Evolutionary conservation across 2,113 vertebrate genomes (phyloP).

Genomic region (Cynoglossus semilaevis): DNA sequence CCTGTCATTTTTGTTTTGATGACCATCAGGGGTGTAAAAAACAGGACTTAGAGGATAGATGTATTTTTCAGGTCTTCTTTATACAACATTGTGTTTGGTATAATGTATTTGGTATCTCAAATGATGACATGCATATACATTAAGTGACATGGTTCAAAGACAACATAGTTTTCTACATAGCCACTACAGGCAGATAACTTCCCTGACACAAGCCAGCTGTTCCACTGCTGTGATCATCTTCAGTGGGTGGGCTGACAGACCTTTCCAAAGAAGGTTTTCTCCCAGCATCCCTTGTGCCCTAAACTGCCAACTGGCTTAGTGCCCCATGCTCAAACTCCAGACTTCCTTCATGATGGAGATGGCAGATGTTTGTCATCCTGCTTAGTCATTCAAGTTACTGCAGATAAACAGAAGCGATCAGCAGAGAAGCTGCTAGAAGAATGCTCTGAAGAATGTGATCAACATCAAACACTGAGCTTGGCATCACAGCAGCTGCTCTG

Average conservation of each 20-base stretch:
- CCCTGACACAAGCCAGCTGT: conserved; percentile 16
- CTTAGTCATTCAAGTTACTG: conserved; percentile 22
- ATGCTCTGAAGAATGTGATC: conserved; percentile 10
- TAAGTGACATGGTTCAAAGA: too few species aligned
- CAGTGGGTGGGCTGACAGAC: conserved; percentile 21
- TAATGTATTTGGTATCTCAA: too few species aligned
- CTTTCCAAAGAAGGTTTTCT: conserved; percentile 16
- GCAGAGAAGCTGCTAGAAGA: not conserved
- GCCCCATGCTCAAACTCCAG: conserved; percentile 35
- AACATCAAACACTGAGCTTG: conserved; percentile 7
- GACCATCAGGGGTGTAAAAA: too few species aligned
- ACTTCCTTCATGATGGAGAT: conserved; percentile 12
- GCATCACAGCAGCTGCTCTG: not conserved
- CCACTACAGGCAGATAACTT: conserved; percentile 15
- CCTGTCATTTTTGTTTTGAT: too few species aligned
- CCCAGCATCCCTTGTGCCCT: conserved; percentile 38
- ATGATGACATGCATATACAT: too few species aligned
- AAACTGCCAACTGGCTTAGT: conserved; percentile 41
- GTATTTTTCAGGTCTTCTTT: too few species aligned
- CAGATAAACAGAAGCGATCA: conserved; percentile 21
- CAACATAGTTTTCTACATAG: not conserved
- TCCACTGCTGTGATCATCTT: conserved; percentile 15
- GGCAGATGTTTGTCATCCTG: conserved; percentile 35
- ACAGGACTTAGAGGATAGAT: too few species aligned
- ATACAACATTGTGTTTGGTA: too few species aligned